phyloP scores from a whole-genome alignment of 2,888 invertebrate species.

The Polia nebulosa region DNA sequence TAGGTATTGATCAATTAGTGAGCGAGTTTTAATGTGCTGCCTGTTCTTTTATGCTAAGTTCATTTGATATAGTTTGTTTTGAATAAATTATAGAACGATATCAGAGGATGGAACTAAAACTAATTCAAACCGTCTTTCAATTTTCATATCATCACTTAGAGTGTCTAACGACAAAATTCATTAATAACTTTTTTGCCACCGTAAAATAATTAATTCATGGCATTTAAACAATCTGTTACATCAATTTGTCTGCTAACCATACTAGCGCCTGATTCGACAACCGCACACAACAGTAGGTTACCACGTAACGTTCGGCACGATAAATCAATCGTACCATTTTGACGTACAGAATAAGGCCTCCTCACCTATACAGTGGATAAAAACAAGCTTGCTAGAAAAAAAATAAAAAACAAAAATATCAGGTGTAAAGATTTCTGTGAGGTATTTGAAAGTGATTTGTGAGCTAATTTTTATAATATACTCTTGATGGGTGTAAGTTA shows the following conservation, averaged over 20 bases:
- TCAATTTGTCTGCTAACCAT: slow-evolving; percentile 70
- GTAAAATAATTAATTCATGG: not conserved
- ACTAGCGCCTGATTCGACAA: slow-evolving; percentile 71
- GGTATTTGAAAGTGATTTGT: slow-evolving; percentile 62
- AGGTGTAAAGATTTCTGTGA: slow-evolving; percentile 48
- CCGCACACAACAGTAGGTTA: slow-evolving; percentile 74
- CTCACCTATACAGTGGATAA: slow-evolving; percentile 71
- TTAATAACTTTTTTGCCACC: not conserved
- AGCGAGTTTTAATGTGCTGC: not conserved
- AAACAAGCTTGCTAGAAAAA: slow-evolving; percentile 56
- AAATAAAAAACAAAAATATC: slow-evolving; percentile 50
- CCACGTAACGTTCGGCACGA: slow-evolving; percentile 80
- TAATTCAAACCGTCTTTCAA: too few species aligned
- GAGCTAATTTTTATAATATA: slow-evolving; percentile 59
- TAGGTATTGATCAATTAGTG: not conserved
- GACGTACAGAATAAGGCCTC: slow-evolving; percentile 74
- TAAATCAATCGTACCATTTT: slow-evolving; percentile 87
- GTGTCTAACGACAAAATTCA: too few species aligned
- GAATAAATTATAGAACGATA: not conserved
- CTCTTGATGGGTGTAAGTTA: slow-evolving; percentile 54
- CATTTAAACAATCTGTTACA: not conserved
- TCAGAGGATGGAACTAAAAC: not conserved
- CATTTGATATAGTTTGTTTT: not conserved
- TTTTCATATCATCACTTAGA: not conserved
- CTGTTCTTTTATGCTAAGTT: not conserved